Conservation (phyloP, 2,113 vertebrate genomes). For the Sterrhoptilus dennistouni region DNA sequence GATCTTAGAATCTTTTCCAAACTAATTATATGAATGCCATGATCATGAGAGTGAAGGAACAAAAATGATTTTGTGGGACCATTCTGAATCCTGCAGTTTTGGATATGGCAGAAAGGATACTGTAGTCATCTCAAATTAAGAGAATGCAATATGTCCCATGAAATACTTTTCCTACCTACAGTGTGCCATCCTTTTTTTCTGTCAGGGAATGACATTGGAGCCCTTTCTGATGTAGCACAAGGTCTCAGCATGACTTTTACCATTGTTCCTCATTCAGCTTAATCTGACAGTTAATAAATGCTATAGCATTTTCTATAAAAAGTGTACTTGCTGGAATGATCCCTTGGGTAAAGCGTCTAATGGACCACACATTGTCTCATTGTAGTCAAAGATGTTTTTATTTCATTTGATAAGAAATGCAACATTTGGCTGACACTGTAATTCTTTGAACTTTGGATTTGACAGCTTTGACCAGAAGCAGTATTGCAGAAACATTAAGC, state of each 20-base stretch:
- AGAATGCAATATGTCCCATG: background rate
- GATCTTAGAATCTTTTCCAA: background rate
- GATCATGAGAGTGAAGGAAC: background rate
- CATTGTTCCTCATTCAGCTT: background rate
- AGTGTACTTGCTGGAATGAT: background rate
- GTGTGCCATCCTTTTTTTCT: rapidly evolving
- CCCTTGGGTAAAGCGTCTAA: background rate
- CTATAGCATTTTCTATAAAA: background rate
- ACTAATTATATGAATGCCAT: background rate
- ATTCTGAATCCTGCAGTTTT: background rate
- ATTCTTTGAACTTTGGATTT: background rate
- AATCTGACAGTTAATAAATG: background rate
- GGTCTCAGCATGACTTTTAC: background rate
- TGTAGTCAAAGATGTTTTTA: background rate
- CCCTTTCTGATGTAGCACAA: background rate
- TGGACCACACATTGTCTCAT: background rate
- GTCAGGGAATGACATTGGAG: background rate
- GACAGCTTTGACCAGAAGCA: background rate
- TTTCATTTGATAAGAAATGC: background rate
- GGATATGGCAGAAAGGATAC: background rate
- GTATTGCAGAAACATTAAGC: background rate
- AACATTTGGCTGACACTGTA: background rate
- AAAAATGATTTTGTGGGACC: background rate
- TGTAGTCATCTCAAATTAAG: background rate
- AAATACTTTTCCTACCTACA: background rate